Percentiles rank a stretch among this genome's conserved stretches.
phyloP scores from a whole-genome alignment of 2,888 invertebrate species.

The Platerodrilus igneus region DNA sequence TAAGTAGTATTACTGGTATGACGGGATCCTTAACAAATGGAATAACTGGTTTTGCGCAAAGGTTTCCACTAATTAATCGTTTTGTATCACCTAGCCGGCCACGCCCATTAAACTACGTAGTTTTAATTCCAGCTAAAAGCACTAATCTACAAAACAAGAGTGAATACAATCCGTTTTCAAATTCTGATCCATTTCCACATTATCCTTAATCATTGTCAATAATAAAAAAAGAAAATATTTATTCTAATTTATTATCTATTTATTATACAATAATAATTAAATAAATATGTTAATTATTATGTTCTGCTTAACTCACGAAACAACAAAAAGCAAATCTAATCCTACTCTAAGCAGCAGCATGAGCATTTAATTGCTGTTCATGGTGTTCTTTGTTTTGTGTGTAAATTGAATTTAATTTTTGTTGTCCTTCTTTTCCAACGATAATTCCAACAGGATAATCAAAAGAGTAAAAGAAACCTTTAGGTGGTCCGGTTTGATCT shows the following conservation, averaged over 20 bases:
- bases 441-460: conserved; percentile 60
- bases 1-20: conserved; percentile 22
- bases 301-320: not conserved
- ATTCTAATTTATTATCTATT: conserved; percentile 4
- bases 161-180: conserved; percentile 8
- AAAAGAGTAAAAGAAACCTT: conserved; percentile 70
- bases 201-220: conserved; percentile 11
- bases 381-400: conserved; percentile 38
- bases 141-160: conserved; percentile 3
- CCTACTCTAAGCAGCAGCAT: conserved; percentile 10
- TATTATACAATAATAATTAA: conserved; percentile 17
- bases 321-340: not conserved
- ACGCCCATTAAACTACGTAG: conserved; percentile 20
- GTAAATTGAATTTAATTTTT: conserved; percentile 32
- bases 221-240: not conserved
- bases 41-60: conserved; percentile 20
- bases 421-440: conserved; percentile 37
- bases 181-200: conserved; percentile 10
- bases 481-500: conserved; percentile 53
- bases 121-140: conserved; percentile 17
- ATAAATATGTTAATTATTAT: not conserved
- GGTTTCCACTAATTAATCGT: conserved; percentile 29
- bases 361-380: conserved; percentile 37
- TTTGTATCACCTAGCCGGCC: conserved; percentile 21
- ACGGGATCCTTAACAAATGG: conserved; percentile 26